Conservation (phyloP, 1,140 invertebrate genomes). For the Cyclina sinensis region DNA sequence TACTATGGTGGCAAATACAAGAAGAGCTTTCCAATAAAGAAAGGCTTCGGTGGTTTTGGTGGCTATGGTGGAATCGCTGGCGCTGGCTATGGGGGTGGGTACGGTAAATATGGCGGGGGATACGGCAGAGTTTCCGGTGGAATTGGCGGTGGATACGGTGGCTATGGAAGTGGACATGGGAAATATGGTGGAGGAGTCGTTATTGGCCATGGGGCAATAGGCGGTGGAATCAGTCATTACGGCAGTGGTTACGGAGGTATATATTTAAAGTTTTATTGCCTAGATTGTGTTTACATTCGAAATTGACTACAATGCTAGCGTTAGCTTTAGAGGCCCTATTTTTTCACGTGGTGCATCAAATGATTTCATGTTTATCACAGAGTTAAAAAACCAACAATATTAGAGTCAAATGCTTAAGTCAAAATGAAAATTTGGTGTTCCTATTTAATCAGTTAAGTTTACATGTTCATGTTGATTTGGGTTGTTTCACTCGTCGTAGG, state of each 20-base stretch:
- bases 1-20: conserved; percentile 2
- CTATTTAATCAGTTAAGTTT: too few species aligned
- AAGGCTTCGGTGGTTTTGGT: conserved; percentile 16
- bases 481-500: too few species aligned
- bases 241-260: neutral
- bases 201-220: neutral
- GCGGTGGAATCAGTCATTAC: neutral
- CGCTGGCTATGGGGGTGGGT: neutral
- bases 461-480: too few species aligned
- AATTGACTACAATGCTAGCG: too few species aligned
- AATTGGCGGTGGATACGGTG: neutral
- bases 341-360: too few species aligned
- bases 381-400: too few species aligned
- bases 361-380: too few species aligned
- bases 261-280: too few species aligned
- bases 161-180: conserved; percentile 20
- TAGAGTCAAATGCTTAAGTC: too few species aligned
- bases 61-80: neutral
- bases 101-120: neutral
- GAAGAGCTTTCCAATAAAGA: neutral
- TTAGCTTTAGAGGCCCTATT: too few species aligned
- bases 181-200: neutral
- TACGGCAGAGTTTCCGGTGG: neutral
- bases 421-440: too few species aligned
- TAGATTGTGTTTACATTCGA: too few species aligned